Conservation (phyloP, 2,888 invertebrate species). For the Ectemnius continuus region DNA sequence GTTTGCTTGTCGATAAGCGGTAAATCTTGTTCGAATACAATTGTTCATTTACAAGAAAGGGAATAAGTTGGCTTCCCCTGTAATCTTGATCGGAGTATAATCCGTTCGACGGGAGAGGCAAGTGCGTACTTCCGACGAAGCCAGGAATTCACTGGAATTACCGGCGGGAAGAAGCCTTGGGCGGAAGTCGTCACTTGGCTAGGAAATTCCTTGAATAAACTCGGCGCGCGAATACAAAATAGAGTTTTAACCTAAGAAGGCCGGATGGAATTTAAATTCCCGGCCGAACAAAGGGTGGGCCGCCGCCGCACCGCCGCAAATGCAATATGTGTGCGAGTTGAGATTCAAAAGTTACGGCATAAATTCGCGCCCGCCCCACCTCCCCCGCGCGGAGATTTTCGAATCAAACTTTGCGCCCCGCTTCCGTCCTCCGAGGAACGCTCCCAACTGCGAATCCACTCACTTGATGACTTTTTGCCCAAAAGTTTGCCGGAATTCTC, state of each 20-base stretch:
- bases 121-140: not conserved
- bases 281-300: conserved; percentile 13
- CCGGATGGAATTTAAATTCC: conserved; percentile 50
- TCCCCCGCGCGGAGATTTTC: conserved; percentile 9
- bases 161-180: conserved; percentile 11
- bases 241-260: conserved; percentile 46
- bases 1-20: too few relatives aligned
- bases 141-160: conserved; percentile 18
- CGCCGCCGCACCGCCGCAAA: not conserved
- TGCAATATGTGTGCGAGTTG: conserved; percentile 31
- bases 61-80: too few relatives aligned
- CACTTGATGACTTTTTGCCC: too few relatives aligned
- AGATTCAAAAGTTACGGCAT: conserved; percentile 44
- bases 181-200: conserved; percentile 15
- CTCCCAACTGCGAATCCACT: too few relatives aligned
- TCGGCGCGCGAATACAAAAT: conserved; percentile 41
- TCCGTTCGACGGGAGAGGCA: too few relatives aligned
- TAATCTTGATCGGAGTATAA: too few relatives aligned
- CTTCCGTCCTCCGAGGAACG: not conserved
- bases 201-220: conserved; percentile 45
- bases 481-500: too few relatives aligned
- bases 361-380: conserved; percentile 31
- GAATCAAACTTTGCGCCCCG: conserved; percentile 34
- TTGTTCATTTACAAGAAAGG: too few relatives aligned
- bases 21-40: too few relatives aligned